A percentile compares a stretch with the other conserved stretches of the same genome.
These are phyloP conservation scores for Drosophila greeni DNA, from an alignment of 2,888 invertebrate species.

Conservation along the genomic window DNA sequence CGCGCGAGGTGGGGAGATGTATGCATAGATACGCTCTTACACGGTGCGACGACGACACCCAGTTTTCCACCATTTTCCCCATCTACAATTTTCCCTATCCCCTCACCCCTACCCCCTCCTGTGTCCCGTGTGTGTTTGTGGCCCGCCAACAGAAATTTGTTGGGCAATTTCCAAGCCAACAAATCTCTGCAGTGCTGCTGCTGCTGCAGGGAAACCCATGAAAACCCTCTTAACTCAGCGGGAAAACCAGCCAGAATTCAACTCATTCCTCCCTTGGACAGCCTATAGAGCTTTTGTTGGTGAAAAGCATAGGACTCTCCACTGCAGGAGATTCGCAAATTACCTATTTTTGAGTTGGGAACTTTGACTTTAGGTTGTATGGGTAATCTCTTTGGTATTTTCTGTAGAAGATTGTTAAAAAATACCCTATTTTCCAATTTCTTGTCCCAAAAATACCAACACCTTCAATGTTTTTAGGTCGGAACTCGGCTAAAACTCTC, in stretches of 20 bases:
- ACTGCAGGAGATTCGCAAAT: neutral
- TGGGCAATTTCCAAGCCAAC: slow-evolving; percentile 75
- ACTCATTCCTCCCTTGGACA: slow-evolving; percentile 1
- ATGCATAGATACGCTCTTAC: slow-evolving; percentile 67
- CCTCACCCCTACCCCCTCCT: neutral
- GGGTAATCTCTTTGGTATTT: neutral
- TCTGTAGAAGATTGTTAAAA: no score
- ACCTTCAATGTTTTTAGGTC: no score
- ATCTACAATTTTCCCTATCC: no score
- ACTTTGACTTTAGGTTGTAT: neutral
- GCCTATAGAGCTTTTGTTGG: slow-evolving; percentile 4
- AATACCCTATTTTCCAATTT: no score
- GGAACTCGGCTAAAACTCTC: no score
- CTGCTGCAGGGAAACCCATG: slow-evolving; percentile 53
- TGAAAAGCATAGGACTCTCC: neutral
- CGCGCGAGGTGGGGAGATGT: slow-evolving; percentile 36
- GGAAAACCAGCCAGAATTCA: neutral
- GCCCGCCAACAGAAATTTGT: slow-evolving; percentile 72
- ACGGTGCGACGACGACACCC: slow-evolving; percentile 33
- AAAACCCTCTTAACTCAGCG: slow-evolving; percentile 13
- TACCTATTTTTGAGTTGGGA: neutral
- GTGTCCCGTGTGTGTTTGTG: slow-evolving; percentile 65
- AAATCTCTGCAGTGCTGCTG: slow-evolving; percentile 67
- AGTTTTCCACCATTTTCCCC: slow-evolving; percentile 3
- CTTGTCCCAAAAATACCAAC: no score